Conservation (phyloP, 2,888 invertebrate species). For the Colostygia pectinataria region DNA sequence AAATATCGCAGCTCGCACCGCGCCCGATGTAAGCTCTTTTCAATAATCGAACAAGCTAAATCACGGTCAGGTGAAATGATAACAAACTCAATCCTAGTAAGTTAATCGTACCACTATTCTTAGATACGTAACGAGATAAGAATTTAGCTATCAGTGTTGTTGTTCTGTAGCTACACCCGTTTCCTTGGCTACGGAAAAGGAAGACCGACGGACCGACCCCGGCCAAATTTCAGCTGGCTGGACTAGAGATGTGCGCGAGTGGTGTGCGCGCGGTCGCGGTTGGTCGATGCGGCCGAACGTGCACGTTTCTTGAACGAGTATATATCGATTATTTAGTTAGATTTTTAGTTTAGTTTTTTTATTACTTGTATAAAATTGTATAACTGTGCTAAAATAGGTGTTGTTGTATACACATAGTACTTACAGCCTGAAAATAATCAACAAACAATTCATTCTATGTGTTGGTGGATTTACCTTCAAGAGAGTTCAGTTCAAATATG, state of each 20-base stretch:
- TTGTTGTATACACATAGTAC: too few species aligned
- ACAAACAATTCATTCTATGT: too few species aligned
- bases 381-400: too few species aligned
- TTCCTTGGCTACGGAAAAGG: conserved; percentile 76
- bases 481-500: conserved; percentile 45
- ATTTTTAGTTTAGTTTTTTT: too few species aligned
- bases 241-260: conserved; percentile 16
- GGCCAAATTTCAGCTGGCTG: conserved; percentile 45
- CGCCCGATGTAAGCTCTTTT: conserved; percentile 22
- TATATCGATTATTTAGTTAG: neutral
- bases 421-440: too few species aligned
- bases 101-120: conserved; percentile 41
- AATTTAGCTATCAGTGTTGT: conserved; percentile 71
- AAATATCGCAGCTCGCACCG: conserved; percentile 57
- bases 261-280: neutral
- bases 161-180: conserved; percentile 80
- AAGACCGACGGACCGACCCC: conserved; percentile 39
- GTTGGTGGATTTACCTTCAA: conserved; percentile 47
- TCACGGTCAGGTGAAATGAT: neutral
- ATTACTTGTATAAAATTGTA: too few species aligned
- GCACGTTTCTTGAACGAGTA: too few species aligned
- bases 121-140: conserved; percentile 62
- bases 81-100: conserved; percentile 7
- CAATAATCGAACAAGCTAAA: conserved; percentile 6
- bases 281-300: too few species aligned